Percentiles rank a stretch among this genome's conserved stretches.
These are phyloP conservation scores for Microtus richardsoni DNA, from an alignment of 2,113 vertebrate species.

Conservation along the genomic window DNA sequence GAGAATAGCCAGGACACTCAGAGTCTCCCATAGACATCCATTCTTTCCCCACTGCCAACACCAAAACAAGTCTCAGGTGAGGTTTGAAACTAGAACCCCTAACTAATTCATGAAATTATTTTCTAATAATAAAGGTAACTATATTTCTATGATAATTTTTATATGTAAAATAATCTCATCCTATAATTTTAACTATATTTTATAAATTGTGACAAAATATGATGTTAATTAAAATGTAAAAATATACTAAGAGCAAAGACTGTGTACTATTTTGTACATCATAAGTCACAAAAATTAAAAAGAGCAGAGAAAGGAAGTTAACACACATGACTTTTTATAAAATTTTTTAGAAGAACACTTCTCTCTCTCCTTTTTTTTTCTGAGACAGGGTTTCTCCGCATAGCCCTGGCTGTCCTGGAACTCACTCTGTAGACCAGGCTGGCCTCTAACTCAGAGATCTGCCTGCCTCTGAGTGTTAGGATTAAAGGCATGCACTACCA, in stretches of 20 bases:
- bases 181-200: not conserved
- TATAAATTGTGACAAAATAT: slow-evolving; percentile 16
- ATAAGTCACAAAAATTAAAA: slow-evolving; percentile 2
- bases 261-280: not conserved
- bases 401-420: no score
- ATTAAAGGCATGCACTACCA: no score
- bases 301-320: not conserved
- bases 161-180: not conserved
- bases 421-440: no score
- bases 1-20: not conserved
- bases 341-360: not conserved
- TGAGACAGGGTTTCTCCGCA: no score
- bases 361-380: no score
- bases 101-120: not conserved
- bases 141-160: not conserved
- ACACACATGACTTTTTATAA: not conserved
- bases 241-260: not conserved
- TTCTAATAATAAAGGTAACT: not conserved
- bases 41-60: not conserved
- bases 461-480: no score
- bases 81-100: slow-evolving; percentile 3
- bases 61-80: not conserved
- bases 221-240: not conserved
- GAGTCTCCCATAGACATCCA: not conserved
- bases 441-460: no score